phyloP scores from a whole-genome alignment of 2,797 vertebrate species.

The Apodemus agrarius region DNA sequence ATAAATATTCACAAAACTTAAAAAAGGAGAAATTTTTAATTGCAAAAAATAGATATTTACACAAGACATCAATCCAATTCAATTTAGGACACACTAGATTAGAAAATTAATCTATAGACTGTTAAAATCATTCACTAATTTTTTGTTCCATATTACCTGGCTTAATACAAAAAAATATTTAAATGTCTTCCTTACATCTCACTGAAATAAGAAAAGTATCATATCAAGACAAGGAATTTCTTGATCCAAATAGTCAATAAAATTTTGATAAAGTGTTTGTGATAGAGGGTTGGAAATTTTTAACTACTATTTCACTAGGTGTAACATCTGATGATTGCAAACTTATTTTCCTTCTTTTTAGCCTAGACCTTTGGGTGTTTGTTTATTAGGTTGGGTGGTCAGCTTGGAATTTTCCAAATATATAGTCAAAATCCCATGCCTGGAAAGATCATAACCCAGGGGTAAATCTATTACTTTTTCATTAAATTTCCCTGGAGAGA shows the following conservation, averaged over 20 bases:
- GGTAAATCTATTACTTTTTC: not conserved
- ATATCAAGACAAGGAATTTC: not conserved
- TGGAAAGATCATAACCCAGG: not conserved
- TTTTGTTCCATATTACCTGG: not conserved
- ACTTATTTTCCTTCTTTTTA: not conserved
- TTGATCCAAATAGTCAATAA: not conserved
- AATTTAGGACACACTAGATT: not conserved
- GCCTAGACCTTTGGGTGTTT: not conserved
- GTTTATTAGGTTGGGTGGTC: not conserved
- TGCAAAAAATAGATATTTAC: not conserved
- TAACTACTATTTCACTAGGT: not conserved
- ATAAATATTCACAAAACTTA: not conserved
- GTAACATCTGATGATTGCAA: not conserved
- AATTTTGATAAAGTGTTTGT: slow-evolving; percentile 17
- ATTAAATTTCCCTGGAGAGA: not conserved
- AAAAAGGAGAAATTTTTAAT: not conserved
- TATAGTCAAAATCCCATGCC: not conserved
- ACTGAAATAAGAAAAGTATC: not conserved
- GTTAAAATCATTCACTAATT: slow-evolving; percentile 17
- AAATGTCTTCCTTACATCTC: not conserved
- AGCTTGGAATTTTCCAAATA: not conserved
- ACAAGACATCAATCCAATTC: slow-evolving; percentile 1
- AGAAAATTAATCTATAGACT: not conserved
- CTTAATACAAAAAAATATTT: not conserved
- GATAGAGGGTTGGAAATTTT: not conserved